Conservation (phyloP, 2,113 vertebrate genomes). For the Apteryx owenii region DNA sequence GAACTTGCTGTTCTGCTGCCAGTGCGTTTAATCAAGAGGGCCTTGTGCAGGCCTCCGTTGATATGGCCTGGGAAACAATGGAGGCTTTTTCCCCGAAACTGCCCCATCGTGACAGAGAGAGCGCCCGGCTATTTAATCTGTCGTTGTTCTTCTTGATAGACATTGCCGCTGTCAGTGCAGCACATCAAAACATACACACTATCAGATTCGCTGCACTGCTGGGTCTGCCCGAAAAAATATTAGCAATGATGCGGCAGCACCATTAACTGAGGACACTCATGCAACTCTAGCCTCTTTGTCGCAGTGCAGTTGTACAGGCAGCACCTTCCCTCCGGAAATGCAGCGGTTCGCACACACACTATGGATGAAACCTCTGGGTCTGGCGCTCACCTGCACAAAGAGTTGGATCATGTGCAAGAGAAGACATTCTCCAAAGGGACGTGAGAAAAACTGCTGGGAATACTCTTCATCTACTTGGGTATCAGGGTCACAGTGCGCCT, state of each 20-base stretch:
- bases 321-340: neutral
- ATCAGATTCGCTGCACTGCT: conserved; percentile 23
- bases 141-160: conserved; percentile 48
- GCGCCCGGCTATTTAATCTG: conserved; percentile 54
- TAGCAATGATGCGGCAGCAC: conserved; percentile 33
- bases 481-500: neutral
- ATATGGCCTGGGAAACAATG: conserved; percentile 53
- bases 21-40: conserved; percentile 70
- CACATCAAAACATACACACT: conserved; percentile 57
- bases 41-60: conserved; percentile 36
- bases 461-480: neutral
- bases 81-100: conserved; percentile 35
- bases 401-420: neutral
- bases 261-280: conserved; percentile 30
- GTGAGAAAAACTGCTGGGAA: neutral
- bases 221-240: neutral
- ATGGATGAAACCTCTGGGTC: neutral
- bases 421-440: neutral
- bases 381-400: neutral
- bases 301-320: neutral
- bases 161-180: conserved; percentile 40
- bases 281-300: conserved; percentile 20
- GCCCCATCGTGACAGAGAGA: conserved; percentile 38
- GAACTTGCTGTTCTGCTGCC: conserved; percentile 72
- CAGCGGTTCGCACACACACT: neutral